Percentiles rank a stretch among this genome's conserved stretches.
Conservation (phyloP, 2,797 vertebrate genomes). For the Argya squamiceps region DNA sequence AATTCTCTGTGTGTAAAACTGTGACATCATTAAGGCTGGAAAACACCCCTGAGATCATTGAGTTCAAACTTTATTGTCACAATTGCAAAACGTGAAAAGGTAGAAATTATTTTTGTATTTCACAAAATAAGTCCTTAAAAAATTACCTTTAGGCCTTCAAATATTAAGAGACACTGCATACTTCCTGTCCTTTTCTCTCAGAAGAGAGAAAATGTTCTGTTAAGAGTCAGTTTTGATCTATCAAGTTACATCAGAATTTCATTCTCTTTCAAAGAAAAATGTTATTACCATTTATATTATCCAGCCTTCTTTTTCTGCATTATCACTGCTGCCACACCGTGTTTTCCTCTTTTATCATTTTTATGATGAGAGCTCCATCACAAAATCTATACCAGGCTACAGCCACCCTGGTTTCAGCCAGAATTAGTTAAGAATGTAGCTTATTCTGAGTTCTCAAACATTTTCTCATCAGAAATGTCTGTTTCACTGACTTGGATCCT, state of each 20-base stretch:
- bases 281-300: neutral
- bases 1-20: neutral
- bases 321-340: neutral
- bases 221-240: neutral
- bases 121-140: neutral
- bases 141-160: neutral
- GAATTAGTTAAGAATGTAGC: neutral
- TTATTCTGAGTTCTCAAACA: neutral
- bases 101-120: neutral
- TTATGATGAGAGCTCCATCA: neutral
- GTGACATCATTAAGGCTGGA: neutral
- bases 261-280: neutral
- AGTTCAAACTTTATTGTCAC: neutral
- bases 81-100: neutral
- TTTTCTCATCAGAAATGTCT: neutral
- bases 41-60: accelerated
- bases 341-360: neutral
- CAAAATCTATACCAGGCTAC: neutral
- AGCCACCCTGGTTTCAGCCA: neutral
- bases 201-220: neutral
- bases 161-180: neutral
- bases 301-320: neutral
- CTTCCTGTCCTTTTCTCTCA: neutral
- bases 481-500: neutral
- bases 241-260: neutral